Evolutionary conservation across 2,113 vertebrate species (phyloP), one percentile per base, ranked within the genome.

Genomic region (Sylvilagus bachmani): DNA sequence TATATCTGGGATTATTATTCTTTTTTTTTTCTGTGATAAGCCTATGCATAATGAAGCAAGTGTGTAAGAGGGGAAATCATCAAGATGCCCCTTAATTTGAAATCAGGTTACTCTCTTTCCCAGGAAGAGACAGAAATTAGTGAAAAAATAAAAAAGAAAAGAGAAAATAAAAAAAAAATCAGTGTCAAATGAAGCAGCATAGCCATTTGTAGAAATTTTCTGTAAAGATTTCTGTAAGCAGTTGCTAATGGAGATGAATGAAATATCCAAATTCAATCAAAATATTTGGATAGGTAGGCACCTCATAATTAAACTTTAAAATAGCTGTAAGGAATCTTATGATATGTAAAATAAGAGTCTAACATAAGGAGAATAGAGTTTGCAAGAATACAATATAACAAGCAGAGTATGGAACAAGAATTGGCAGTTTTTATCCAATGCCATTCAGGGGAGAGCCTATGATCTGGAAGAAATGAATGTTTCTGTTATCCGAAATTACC

Each of bases 201-300:
- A 49, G 29, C 16, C 36, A 84, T 87, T 5, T 33, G 1, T 10
- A 84, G 36, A 78, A 77, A 10, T 93, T 78, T 21, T 21, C 10
- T 77, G 71, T 73, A 92, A 33, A 80, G 44, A 80, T 58, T 87
- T 95, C 66, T 87, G n/a, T 80, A 66, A 84, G 69, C 19, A 90
- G 44, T 53, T 92, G 6, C 12, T 83, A 91, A 78, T 55, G 5
- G 75, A 92, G n/a, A 89, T 74, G n/a, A 91, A 89, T 25, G 36
- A 77, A 86, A 89, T 11, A 73, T 2, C 16, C 25, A 88, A 78
- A 67, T 81, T 80, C 22, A 93, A 77, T 85, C 11, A 27, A 93
- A 87, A 77, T 81, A 19, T 77, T 88, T 94, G 19, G 22, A 61
- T 66, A 71, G 27, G 29, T 51, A 71, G 27, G 29, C 94, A 49